Base-by-base conservation (phyloP, 2,113 vertebrate genomes). In the Chaetorhynchus papuensis region DNA sequence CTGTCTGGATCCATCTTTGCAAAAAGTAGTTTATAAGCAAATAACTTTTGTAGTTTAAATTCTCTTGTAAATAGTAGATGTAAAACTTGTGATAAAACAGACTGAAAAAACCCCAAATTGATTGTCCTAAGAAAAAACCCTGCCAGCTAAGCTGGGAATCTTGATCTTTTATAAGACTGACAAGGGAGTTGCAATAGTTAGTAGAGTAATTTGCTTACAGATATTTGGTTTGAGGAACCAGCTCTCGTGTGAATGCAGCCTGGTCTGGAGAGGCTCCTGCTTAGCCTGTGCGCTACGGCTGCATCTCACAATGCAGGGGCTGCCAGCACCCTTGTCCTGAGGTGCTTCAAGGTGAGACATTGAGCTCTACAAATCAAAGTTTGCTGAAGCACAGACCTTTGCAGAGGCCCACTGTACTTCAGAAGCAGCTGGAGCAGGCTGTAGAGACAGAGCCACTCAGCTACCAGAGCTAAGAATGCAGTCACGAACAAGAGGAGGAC, bases 171-270 rank as follows among this genome's bases (percentile, higher is more conserved):
- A 12, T 39, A 26, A 71, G 56, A 68, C 11, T 42, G 23, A 28
- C 61, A 64, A 72, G 19, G 6, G 35, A 79, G 17, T 8, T 64
- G 39, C 60, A 87, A 20, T 16, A 83, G 22, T 47, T 82, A 44
- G 30, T 33, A 22, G 53, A 72, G 33, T 61, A 33, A 91, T 75
- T 87, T 71, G 30, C 71, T 84, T 68, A 47, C n/a, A 82, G 65
- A 27, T 21, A 18, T 41, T 63, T 81, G 45, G 70, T 70, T 17
- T 83, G 52, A 45, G 35, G 33, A 69, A 45, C 7, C 7, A 64
- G 0, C 27, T 63, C 68, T 72, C 3, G 0, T 4, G 30, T 52
- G 57, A 60, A 31, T 0, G 1, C 44, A 85, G 26, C 13, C 72
- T 50, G 42, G 9, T 23, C 45, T 78, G 50, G 28, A 70, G 14